Percentiles rank a stretch among this genome's conserved stretches.
These are phyloP conservation scores for Chamaetylas fuelleborni DNA, from an alignment of 2,113 vertebrate species.

Conservation along the genomic window DNA sequence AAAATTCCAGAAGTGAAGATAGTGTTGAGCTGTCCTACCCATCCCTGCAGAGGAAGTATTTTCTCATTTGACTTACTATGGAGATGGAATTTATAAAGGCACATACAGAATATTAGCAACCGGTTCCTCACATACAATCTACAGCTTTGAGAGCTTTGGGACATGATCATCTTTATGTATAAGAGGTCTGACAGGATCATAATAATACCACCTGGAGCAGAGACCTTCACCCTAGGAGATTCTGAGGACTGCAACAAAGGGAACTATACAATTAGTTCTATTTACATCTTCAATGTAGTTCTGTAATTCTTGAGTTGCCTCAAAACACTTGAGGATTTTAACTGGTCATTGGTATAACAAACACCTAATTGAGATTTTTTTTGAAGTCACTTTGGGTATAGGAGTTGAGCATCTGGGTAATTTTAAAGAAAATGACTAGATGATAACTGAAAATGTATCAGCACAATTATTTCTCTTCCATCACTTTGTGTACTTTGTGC, in stretches of 20 bases:
- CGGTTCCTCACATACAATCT: neutral
- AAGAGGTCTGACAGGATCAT: neutral
- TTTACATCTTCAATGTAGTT: neutral
- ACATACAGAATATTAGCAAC: neutral
- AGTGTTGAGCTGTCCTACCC: neutral
- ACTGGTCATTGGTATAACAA: neutral
- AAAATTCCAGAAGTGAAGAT: neutral
- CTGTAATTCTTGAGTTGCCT: neutral
- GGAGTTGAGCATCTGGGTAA: neutral
- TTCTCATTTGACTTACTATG: neutral
- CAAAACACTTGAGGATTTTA: neutral
- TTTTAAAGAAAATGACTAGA: neutral
- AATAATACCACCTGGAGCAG: neutral
- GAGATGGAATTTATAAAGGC: neutral
- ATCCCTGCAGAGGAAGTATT: neutral
- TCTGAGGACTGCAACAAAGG: neutral
- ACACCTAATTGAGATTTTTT: neutral
- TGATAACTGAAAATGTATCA: neutral
- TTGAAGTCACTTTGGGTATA: neutral
- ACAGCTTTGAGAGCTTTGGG: neutral
- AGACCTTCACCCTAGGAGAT: neutral
- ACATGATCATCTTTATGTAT: rapidly evolving
- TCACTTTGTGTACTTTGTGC: neutral
- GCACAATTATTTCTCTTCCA: neutral
- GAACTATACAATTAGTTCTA: neutral